Evolutionary conservation across 2,113 vertebrate species (phyloP), one percentile per base, ranked within the genome.

Genomic region (Notarius quadriscutis): DNA sequence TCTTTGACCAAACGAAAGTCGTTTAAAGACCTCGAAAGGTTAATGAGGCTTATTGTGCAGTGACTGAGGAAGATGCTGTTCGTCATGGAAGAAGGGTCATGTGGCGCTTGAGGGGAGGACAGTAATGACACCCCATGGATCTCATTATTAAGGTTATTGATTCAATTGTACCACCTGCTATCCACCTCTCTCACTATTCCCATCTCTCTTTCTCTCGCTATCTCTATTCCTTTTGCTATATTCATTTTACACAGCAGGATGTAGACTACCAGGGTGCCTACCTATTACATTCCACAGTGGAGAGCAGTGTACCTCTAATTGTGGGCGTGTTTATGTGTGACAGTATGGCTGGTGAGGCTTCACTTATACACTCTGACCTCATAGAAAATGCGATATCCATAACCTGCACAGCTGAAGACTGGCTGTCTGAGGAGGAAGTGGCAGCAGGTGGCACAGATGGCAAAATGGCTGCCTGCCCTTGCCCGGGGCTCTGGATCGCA

Each of bases 61-160:
- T n/a, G 74, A 90, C 90, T 84, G 89, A 89, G 82, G 67, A 87
- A 91, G 90, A 92, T 91, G 88, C 78, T 90, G 91, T 91, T 94
- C 93, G 92, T 94, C 93, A 92, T 74, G 89, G 91, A 93, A 92
- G 92, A 93, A 84, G 84, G 91, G 87, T 84, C 74, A 58, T 81
- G 69, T 34, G 74, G 83, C 1, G 89, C 92, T 92, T 10, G 85
- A 93, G 85, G 85, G 77, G 89, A 82, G 55, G 25, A 0, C 84
- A 74, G 72, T 93, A 93, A 94, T 91, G 91, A 93, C 92, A 89
- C 92, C 92, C 93, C 89, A 91, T 91, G 91, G 91, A 95, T 94
- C 94, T 95, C 93, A 96, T 96, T 95, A 95, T 94, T 91, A 91
- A 90, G 84, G 84, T 93, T 95, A 95, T 95, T 95, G 94, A 96